Evolutionary conservation across 2,888 invertebrate genomes (phyloP).

Genomic region (Reticulitermes lucifugus): DNA sequence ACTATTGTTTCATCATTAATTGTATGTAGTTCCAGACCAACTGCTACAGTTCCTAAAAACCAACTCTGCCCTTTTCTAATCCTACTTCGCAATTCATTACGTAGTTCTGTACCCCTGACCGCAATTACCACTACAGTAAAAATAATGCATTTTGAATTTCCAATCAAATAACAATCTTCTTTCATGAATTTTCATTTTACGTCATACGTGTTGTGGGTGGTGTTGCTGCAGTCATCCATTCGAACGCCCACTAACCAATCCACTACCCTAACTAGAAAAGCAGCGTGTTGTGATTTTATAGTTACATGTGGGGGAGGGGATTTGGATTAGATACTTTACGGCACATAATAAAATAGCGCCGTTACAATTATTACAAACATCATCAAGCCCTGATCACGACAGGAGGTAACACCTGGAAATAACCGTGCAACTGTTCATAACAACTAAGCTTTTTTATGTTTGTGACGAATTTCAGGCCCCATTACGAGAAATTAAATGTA

Average conservation of each 20-base stretch:
- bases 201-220: neutral
- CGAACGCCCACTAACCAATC: too few species aligned
- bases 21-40: too few species aligned
- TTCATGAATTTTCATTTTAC: neutral
- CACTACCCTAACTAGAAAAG: neutral
- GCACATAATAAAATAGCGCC: neutral
- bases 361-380: neutral
- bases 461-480: too few species aligned
- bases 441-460: too few species aligned
- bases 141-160: neutral
- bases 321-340: neutral
- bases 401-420: too few species aligned
- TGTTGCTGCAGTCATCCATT: neutral
- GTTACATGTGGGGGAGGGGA: neutral
- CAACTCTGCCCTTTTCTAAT: too few species aligned
- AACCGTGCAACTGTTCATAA: too few species aligned
- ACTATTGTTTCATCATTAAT: too few species aligned
- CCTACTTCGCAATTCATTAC: neutral
- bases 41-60: too few species aligned
- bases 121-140: neutral
- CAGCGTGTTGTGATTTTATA: neutral
- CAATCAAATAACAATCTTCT: slow-evolving; percentile 8
- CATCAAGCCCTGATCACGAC: neutral
- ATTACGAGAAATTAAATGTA: too few species aligned
- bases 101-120: neutral